Conservation (phyloP, 2,888 invertebrate species). For the Rhagophthalmus giganteus region DNA sequence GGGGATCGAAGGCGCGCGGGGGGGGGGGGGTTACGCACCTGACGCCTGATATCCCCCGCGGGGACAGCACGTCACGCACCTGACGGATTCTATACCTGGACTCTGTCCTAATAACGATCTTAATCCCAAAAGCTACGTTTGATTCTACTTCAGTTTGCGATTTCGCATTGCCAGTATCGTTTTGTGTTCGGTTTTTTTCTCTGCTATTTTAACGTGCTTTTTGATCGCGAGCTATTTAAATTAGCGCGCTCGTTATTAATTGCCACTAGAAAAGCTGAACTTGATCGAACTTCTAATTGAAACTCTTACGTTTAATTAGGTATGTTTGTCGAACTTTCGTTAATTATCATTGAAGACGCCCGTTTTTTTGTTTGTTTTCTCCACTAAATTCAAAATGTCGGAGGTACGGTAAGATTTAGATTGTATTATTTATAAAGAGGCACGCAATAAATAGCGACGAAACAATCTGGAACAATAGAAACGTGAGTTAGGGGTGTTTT, state of each 20-base stretch:
- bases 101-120: conserved; percentile 20
- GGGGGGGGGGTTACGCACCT: conserved; percentile 24
- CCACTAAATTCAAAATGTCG: no score
- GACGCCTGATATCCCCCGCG: conserved; percentile 25
- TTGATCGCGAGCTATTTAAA: background rate
- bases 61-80: conserved; percentile 32
- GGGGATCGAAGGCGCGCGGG: conserved; percentile 8
- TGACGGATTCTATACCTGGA: conserved; percentile 30
- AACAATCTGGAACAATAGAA: no score
- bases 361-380: no score
- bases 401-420: no score
- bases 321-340: no score
- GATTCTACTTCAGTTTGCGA: conserved; percentile 22
- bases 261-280: background rate
- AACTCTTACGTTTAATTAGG: background rate
- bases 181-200: conserved; percentile 39
- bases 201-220: background rate
- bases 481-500: no score
- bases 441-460: no score
- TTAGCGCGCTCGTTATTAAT: background rate
- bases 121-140: conserved; percentile 17
- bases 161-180: conserved; percentile 16
- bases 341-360: no score
- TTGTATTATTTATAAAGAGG: no score
- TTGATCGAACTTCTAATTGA: background rate